Conservation (phyloP, 2,113 vertebrate species). For the Scolopax mira region DNA sequence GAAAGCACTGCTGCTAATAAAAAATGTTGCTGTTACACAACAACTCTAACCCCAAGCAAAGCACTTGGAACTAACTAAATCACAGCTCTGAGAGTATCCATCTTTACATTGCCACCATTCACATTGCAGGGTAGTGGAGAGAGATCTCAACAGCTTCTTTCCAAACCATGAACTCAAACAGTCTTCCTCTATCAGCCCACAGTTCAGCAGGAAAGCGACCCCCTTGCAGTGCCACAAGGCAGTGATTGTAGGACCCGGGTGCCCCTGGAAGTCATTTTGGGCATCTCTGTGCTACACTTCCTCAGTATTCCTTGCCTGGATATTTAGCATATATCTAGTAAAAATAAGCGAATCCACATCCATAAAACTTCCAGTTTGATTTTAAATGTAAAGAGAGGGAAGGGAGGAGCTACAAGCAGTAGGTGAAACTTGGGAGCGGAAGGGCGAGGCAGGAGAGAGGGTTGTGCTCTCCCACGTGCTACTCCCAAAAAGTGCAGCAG, state of each 20-base stretch:
- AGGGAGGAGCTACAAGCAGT: background rate
- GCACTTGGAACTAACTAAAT: background rate
- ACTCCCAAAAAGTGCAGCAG: background rate
- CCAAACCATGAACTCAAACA: background rate
- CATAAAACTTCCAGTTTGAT: background rate
- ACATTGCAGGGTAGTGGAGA: background rate
- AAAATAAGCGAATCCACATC: background rate
- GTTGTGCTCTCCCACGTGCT: background rate
- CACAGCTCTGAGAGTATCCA: background rate
- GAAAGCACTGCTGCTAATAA: background rate
- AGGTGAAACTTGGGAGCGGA: background rate
- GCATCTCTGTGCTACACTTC: background rate
- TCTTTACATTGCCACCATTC: background rate
- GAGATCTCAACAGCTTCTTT: background rate
- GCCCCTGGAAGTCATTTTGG: background rate
- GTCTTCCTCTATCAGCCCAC: fast-evolving
- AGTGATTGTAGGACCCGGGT: background rate
- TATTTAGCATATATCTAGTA: background rate
- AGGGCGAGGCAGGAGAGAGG: background rate
- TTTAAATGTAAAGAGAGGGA: background rate
- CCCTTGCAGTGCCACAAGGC: background rate
- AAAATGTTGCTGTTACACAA: background rate
- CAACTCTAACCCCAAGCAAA: background rate
- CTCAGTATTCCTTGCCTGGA: background rate
- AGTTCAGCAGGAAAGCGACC: background rate